Percentiles rank a stretch among this genome's conserved stretches.
These are phyloP conservation scores for Danio tinwini DNA, from an alignment of 2,797 vertebrate genomes.

Conservation along the genomic window DNA sequence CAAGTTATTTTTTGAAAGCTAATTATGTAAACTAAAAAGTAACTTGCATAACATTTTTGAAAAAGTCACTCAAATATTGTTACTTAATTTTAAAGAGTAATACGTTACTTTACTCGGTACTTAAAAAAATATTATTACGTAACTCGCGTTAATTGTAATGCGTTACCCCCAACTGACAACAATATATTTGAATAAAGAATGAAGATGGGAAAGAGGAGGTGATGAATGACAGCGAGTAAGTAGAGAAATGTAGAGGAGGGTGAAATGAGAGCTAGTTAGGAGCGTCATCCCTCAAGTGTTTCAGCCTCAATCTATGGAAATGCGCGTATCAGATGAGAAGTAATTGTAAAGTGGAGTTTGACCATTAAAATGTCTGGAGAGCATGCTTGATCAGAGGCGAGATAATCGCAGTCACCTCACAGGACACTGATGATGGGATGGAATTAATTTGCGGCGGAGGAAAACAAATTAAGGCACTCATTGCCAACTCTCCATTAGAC, in stretches of 20 bases:
- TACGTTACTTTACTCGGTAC: too few relatives aligned
- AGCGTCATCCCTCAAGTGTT: slow-evolving; percentile 64
- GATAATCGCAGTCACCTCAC: slow-evolving; percentile 75
- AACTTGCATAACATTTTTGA: too few relatives aligned
- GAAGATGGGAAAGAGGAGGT: not conserved
- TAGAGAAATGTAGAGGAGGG: slow-evolving; percentile 17
- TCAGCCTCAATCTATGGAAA: slow-evolving; percentile 79
- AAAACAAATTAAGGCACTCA: slow-evolving; percentile 83
- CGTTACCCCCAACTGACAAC: too few relatives aligned
- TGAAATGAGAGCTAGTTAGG: slow-evolving; percentile 41
- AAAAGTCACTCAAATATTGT: too few relatives aligned
- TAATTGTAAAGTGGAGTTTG: slow-evolving; percentile 82
- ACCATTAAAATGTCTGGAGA: slow-evolving; percentile 79
- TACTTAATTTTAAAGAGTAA: too few relatives aligned
- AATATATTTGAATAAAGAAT: too few relatives aligned
- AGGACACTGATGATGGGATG: slow-evolving; percentile 77
- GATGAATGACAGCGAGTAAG: slow-evolving; percentile 6
- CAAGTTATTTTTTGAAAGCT: too few relatives aligned
- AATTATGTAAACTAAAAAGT: too few relatives aligned
- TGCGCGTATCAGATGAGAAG: slow-evolving; percentile 77
- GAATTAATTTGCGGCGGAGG: slow-evolving; percentile 80
- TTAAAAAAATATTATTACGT: too few relatives aligned
- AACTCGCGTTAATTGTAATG: too few relatives aligned
- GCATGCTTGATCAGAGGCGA: slow-evolving; percentile 65
- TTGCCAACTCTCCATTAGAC: slow-evolving; percentile 73